phyloP scores from a whole-genome alignment of 2,888 invertebrate species.

The Drosophila atripex region DNA sequence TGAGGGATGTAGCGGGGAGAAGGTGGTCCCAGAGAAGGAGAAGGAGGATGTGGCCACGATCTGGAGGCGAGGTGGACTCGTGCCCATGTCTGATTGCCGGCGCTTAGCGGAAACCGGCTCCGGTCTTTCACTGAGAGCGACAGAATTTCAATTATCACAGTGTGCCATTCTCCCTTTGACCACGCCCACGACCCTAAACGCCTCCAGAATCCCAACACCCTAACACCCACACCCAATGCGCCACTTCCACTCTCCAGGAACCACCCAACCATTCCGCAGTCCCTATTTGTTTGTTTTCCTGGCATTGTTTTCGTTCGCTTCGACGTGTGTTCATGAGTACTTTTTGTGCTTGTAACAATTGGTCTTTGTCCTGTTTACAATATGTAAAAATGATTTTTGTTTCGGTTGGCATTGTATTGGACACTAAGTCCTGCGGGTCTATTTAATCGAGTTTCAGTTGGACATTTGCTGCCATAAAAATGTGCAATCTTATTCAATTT shows the following conservation, averaged over 20 bases:
- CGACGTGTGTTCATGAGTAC: constrained; percentile 36
- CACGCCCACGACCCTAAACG: not conserved
- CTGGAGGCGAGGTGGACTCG: constrained; percentile 28
- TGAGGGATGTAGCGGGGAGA: not conserved
- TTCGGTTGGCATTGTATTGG: constrained; percentile 24
- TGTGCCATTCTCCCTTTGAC: constrained; percentile 13
- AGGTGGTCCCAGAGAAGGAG: not conserved
- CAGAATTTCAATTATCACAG: constrained; percentile 67
- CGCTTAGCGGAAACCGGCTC: constrained; percentile 64
- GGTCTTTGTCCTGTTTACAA: constrained; percentile 67
- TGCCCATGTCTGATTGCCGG: constrained; percentile 59
- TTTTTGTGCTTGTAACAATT: constrained; percentile 58
- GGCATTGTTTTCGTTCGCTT: constrained; percentile 36
- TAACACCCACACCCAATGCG: not conserved
- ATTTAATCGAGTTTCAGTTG: constrained; percentile 27
- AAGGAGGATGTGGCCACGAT: constrained; percentile 3
- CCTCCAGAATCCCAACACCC: not conserved
- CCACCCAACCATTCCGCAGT: constrained; percentile 18
- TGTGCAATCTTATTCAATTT: constrained; percentile 49
- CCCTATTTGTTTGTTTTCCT: constrained; percentile 43
- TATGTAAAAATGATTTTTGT: constrained; percentile 48
- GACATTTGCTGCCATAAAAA: constrained; percentile 22
- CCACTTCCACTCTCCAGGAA: constrained; percentile 4
- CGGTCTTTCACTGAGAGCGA: constrained; percentile 45
- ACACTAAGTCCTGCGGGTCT: constrained; percentile 31